A percentile compares a stretch with the other conserved stretches of the same genome.
phyloP scores from a whole-genome alignment of 2,113 vertebrate genomes.

The Ptilonorhynchus violaceus region DNA sequence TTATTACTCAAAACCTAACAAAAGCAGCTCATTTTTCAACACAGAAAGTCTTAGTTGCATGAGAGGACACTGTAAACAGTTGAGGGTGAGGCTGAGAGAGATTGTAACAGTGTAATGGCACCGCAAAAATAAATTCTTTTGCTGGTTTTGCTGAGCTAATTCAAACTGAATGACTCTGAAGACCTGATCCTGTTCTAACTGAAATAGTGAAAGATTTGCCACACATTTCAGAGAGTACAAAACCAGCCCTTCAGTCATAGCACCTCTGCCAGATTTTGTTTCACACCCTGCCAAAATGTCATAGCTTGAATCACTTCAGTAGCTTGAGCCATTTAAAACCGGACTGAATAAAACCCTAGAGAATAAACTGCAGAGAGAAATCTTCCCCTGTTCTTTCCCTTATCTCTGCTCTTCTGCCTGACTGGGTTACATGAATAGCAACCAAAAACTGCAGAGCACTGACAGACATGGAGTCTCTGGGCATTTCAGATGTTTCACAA shows the following conservation, averaged over 20 bases:
- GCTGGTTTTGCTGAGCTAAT: not conserved
- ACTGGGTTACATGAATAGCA: not conserved
- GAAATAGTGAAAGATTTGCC: not conserved
- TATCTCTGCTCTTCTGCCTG: constrained; percentile 39
- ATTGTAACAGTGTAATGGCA: not conserved
- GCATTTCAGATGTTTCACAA: not conserved
- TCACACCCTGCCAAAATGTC: constrained; percentile 57
- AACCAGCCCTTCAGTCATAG: not conserved
- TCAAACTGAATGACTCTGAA: not conserved
- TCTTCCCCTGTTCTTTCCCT: not conserved
- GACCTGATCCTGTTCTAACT: not conserved
- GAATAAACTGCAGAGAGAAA: constrained; percentile 13
- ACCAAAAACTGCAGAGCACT: not conserved
- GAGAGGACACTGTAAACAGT: not conserved
- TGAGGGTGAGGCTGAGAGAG: not conserved
- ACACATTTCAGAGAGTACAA: constrained; percentile 18
- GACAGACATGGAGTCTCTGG: not conserved
- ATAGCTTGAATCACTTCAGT: constrained; percentile 34
- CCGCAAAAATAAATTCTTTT: not conserved
- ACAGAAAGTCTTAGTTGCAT: not conserved
- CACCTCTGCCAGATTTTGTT: constrained; percentile 41
- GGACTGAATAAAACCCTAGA: constrained; percentile 15
- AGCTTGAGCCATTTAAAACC: constrained; percentile 15
- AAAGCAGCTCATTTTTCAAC: not conserved
- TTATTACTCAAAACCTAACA: not conserved